phyloP scores from a whole-genome alignment of 2,113 vertebrate species.

The Neodon shergylaensis region DNA sequence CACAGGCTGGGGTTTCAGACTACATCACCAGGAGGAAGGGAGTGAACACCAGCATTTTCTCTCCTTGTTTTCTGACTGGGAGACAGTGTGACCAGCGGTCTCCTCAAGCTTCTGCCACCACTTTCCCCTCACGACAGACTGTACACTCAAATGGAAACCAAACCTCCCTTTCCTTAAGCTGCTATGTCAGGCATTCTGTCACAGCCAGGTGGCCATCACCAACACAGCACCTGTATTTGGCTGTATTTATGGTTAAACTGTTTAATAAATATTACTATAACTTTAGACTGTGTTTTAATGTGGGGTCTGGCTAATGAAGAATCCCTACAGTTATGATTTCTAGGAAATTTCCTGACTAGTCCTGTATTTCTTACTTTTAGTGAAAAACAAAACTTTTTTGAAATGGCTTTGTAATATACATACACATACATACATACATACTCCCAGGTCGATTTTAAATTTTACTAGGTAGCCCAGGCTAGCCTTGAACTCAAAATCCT shows the following conservation, averaged over 20 bases:
- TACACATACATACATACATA: no score
- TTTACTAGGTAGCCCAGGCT: neutral
- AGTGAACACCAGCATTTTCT: neutral
- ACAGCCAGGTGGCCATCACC: neutral
- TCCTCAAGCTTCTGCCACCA: neutral
- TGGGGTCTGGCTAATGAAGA: slow-evolving; percentile 38
- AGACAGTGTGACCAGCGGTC: neutral
- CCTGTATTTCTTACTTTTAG: slow-evolving; percentile 5
- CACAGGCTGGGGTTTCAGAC: neutral
- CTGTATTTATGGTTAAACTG: slow-evolving; percentile 2
- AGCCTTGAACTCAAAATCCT: neutral
- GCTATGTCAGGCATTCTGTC: neutral
- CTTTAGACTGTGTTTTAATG: slow-evolving; percentile 29
- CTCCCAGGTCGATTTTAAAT: neutral
- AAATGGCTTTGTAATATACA: neutral
- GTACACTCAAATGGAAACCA: no score
- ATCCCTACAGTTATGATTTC: neutral
- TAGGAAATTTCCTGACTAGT: slow-evolving; percentile 33
- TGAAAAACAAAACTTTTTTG: neutral
- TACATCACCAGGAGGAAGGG: neutral
- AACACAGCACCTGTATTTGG: neutral
- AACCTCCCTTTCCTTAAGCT: neutral
- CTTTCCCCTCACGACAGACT: neutral
- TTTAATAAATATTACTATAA: slow-evolving; percentile 40
- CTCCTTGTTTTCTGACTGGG: neutral